Conservation (phyloP, 2,113 vertebrate species). For the Python bivittatus region DNA sequence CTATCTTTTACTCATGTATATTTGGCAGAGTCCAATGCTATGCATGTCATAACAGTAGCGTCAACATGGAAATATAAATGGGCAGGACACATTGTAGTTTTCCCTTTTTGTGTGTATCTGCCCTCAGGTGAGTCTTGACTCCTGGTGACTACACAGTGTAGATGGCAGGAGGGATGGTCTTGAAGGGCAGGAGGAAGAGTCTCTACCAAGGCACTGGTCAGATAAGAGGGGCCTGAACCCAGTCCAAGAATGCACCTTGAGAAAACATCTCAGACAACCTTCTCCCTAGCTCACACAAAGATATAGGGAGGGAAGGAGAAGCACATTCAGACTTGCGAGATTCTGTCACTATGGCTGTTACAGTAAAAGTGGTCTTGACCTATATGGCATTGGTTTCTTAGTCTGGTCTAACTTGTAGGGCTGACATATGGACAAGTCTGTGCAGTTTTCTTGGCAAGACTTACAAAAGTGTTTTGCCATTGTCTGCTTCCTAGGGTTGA, state of each 20-base stretch:
- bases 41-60: background rate
- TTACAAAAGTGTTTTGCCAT: background rate
- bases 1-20: background rate
- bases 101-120: background rate
- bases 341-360: background rate
- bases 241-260: background rate
- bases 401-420: background rate
- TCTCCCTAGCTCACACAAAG: background rate
- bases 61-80: background rate
- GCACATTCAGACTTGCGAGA: background rate
- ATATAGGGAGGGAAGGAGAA: background rate
- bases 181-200: background rate
- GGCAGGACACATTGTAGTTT: background rate
- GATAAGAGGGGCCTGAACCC: background rate
- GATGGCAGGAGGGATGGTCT: background rate
- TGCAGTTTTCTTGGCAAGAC: background rate
- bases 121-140: background rate
- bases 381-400: background rate
- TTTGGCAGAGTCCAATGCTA: background rate
- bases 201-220: background rate
- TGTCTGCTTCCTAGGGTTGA: background rate
- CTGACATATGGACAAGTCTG: background rate
- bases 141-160: background rate
- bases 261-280: background rate
- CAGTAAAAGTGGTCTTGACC: background rate